These are phyloP conservation scores for Meteorus colon DNA, from an alignment of 2,888 invertebrate genomes.

Conservation along the genomic window DNA sequence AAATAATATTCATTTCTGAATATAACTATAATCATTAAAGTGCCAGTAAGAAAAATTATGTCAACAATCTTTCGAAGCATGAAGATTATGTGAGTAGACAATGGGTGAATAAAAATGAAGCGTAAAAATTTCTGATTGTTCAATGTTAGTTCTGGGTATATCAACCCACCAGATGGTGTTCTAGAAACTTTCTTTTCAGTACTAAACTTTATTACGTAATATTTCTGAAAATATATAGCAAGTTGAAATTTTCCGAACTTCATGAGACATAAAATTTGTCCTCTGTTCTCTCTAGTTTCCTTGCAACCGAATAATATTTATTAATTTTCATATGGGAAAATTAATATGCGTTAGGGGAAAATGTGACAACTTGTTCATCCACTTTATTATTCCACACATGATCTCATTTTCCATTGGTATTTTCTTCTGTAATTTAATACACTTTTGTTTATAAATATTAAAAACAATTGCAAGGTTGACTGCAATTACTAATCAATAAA, in stretches of 20 bases:
- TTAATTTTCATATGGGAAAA: background rate
- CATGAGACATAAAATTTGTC: background rate
- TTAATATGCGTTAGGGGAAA: background rate
- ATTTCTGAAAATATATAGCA: background rate
- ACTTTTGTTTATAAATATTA: no score
- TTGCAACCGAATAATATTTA: background rate
- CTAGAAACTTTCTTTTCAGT: background rate
- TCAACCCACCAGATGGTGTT: background rate
- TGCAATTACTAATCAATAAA: no score
- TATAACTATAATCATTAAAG: background rate
- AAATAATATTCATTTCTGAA: background rate
- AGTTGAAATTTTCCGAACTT: background rate
- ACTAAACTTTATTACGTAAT: background rate
- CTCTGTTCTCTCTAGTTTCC: background rate
- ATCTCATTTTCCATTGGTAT: no score
- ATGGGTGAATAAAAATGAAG: background rate
- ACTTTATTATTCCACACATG: no score
- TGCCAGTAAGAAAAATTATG: background rate
- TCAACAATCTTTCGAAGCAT: background rate
- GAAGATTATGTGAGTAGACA: background rate
- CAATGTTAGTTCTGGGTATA: background rate
- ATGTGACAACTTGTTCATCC: no score
- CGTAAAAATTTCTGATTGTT: background rate
- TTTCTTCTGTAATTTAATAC: no score
- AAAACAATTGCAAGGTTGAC: no score